Evolutionary conservation across 2,113 vertebrate genomes (phyloP), one percentile per base, ranked within the genome.

Genomic region (Procavia capensis): DNA sequence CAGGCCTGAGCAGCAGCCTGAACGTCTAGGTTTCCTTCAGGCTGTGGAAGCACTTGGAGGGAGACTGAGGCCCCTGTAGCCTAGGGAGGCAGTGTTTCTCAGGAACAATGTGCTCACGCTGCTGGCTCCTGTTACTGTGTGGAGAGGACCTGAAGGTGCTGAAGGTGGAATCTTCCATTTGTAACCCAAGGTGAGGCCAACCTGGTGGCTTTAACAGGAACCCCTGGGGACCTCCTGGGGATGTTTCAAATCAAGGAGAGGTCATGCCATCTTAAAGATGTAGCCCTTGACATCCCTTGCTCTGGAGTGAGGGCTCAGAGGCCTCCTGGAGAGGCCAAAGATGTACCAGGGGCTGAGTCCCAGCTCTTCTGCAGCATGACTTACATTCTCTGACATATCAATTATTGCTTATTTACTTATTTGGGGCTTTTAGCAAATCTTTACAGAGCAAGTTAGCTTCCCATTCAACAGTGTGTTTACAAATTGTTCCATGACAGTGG

Each of bases 41-140:
- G 31, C 59, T 85, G 29, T 3, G 27, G 64, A 76, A 61, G 54
- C 27, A 31, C 11, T 72, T 29, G 29, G 41, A 93, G 27, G n/a
- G 66, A 0, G 1, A 29, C 20, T 20, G 59, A 86, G 54, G 5
- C 1, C 7, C 41, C 59, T 27, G 9, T 1, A 88, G 20, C 29
- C 31, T 1, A 0, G 25, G 25, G 5, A 63, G 29, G 16, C 11
- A 31, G 29, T 1, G 0, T 1, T 22, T 61, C 22, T 90, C 74
- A 57, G 24, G 0, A 64, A 25, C 17, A 82, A 31, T 22, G 20
- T 84, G 5, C 57, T 45, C 9, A 0, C 3, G 9, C 31, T 20
- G 3, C 75, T 20, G 11, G n/a, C 41, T 92, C 34, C 8, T 6
- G 31, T 43, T 47, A 84, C 10, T 63, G 10, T 34, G 5, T 0